Evolutionary conservation across 2,797 vertebrate species (phyloP), one percentile per base, ranked within the genome.

Genomic region (Crocodylus rhombifer): DNA sequence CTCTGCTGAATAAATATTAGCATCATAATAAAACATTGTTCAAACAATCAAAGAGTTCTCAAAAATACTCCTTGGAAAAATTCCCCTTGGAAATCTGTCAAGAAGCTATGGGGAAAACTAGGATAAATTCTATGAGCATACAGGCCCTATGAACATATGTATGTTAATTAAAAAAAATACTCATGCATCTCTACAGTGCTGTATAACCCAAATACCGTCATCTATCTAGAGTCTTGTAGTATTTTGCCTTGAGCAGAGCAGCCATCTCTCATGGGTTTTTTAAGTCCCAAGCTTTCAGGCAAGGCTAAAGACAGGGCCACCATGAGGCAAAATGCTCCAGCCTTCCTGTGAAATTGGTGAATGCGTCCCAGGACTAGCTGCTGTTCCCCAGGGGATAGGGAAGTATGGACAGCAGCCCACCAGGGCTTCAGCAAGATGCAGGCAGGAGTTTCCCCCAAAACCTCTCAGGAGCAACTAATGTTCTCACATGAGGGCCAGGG

Each of bases 281-380:
- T 79, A 89, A 93, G 90, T 90, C 81, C 74, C 16, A 84, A 86
- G 92, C 90, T 61, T 89, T 86, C 64, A 92, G 81, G 65, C 14
- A 95, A 1, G 7, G 89, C 69, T 77, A 55, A 62, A 88, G 87
- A 5, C 77, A 77, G 56, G 42, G 42, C 42, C 42, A 51, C 42
- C 42, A 51, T 51, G 42, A 51, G 42, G 9, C 42, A 51, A 42
- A 51, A 51, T 51, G 42, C 42, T 10, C 10, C 10, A 51, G 42
- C 42, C 42, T 51, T 51, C 42, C 42, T 51, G 42, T 51, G 42
- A 51, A 51, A 51, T 51, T 51, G 42, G 42, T 51, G 42, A 51
- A 51, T 51, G 42, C 9, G 42, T 51, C 42, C 42, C 42, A 51
- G 42, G 42, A 51, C 42, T 51, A 51, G 42, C 42, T 51, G 42